Base-by-base conservation (phyloP, 30 jellyfish, hydroid and myxozoan species). In the Pelagia noctiluca region DNA sequence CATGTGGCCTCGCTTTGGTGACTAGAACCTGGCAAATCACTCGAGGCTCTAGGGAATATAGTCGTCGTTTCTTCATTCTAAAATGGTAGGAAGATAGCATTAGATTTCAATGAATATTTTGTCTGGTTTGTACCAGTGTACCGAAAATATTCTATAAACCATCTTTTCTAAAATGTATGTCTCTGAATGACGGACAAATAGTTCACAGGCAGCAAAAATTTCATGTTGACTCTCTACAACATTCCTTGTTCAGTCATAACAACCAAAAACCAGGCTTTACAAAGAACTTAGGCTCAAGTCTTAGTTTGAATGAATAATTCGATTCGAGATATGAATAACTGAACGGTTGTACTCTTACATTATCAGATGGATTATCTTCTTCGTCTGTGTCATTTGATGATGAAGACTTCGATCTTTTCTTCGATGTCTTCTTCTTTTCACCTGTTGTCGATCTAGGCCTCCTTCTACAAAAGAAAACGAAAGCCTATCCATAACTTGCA, bases 341-440 rank as follows among this genome's bases (percentile, higher is more conserved):
- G 30, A 2, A 61, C 12, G 30, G 13, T 1, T 19, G 24, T 10
- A 7, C 1, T 21, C 91, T 64, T 71, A 78, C 90, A 11, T 80
- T 70, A 46, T 79, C 97, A 1, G 92, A 69, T 1, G 78, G 83
- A 34, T 57, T 26, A 78, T 89, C 89, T 21, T 83, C 91, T 33
- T 82, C 97, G 7, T 80, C 91, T 46, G 90, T 69, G 32, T 88
- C 90, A 73, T 91, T 95, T 61, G 94, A 83, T 49, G 94, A 82
- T 28, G 98, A 91, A 10, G 96, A 85, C 64, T 75, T 85, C 35
- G 42, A 35, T 3, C 21, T 61, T 85, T 85, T 91, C 71, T 85
- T 91, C 33, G 89, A 25, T 21, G 60, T 35, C 35, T 71, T 79
- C 67, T 60, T 85, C 76, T 71, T 91, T 12, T 48, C 37, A 37